Evolutionary conservation across 2,888 invertebrate species (phyloP).

Genomic region (Hyles lineata): DNA sequence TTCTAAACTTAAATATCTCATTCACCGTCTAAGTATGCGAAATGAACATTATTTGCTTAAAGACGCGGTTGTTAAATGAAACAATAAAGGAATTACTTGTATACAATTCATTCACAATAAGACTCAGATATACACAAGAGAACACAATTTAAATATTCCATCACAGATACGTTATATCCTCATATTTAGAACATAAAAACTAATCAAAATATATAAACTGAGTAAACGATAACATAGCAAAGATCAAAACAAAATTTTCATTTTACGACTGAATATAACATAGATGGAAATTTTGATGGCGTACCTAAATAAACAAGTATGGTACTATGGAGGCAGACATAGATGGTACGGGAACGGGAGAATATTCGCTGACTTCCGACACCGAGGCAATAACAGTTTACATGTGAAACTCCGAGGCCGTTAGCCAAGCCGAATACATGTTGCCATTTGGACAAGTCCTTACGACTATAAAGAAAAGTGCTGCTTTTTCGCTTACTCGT

Average conservation of each 20-base stretch:
- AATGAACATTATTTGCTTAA: background rate
- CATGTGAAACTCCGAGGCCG: constrained; percentile 11
- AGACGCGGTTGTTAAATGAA: background rate
- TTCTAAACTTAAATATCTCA: constrained; percentile 12
- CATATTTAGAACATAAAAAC: background rate
- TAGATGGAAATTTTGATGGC: background rate
- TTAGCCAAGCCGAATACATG: background rate
- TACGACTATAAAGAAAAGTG: constrained; percentile 1
- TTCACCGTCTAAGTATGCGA: background rate
- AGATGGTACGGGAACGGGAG: background rate
- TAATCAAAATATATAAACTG: background rate
- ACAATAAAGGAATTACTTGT: too few relatives aligned
- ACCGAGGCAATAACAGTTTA: constrained; percentile 22
- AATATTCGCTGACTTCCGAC: constrained; percentile 16
- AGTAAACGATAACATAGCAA: background rate
- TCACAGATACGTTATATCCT: background rate
- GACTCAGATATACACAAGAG: too few relatives aligned
- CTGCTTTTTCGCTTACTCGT: background rate
- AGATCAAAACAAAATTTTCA: background rate
- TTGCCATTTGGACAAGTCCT: constrained; percentile 10
- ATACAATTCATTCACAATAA: too few relatives aligned
- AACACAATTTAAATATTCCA: too few relatives aligned
- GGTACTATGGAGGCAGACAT: background rate
- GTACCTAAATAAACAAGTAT: constrained; percentile 4
- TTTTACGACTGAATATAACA: background rate